phyloP scores from a whole-genome alignment of 64 coral and sea anemone species.

The Actinia equina region DNA sequence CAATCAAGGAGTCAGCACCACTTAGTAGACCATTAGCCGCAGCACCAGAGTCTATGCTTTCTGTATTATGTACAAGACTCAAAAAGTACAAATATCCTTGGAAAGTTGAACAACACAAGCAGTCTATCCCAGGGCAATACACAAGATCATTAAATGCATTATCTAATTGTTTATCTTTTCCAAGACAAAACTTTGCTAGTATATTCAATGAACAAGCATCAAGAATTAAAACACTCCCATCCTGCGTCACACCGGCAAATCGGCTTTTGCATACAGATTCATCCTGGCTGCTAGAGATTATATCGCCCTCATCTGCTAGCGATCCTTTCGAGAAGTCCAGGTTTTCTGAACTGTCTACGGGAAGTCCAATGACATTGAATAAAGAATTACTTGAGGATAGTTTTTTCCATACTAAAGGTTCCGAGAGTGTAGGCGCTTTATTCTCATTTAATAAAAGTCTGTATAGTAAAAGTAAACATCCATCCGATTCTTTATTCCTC shows the following conservation, averaged over 20 bases:
- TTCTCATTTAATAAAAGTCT: neutral
- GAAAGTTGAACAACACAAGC: slow-evolving; percentile 63
- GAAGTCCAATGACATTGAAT: slow-evolving; percentile 26
- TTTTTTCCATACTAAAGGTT: slow-evolving; percentile 8
- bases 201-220: slow-evolving; percentile 57
- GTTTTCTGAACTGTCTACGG: slow-evolving; percentile 13
- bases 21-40: neutral
- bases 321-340: neutral
- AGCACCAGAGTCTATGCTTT: neutral
- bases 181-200: slow-evolving; percentile 50
- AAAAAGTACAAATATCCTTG: slow-evolving; percentile 72
- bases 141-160: slow-evolving; percentile 50
- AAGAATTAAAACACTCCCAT: slow-evolving; percentile 57
- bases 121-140: slow-evolving; percentile 92
- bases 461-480: slow-evolving; percentile 13
- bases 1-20: slow-evolving; percentile 17
- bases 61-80: slow-evolving; percentile 25
- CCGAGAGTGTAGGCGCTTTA: neutral
- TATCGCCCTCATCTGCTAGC: neutral
- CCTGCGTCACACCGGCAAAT: slow-evolving; percentile 48
- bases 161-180: slow-evolving; percentile 24
- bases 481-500: neutral
- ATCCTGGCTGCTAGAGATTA: neutral
- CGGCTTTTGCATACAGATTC: neutral
- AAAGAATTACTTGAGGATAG: slow-evolving; percentile 5